A percentile compares a stretch with the other conserved stretches of the same genome.
phyloP scores from a whole-genome alignment of 2,113 vertebrate genomes.

The Laticauda laticaudata region DNA sequence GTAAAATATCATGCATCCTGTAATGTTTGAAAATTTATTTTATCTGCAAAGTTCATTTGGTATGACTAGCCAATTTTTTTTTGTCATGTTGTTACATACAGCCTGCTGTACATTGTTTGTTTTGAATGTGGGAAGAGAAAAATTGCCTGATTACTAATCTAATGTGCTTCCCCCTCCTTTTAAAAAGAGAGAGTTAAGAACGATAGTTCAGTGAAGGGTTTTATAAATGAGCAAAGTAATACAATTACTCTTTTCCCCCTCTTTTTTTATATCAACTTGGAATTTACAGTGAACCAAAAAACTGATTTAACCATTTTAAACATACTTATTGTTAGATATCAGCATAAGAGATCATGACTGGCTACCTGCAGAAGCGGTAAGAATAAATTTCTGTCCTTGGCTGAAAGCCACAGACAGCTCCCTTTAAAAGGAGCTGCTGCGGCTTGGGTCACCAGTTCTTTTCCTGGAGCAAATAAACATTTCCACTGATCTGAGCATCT shows the following conservation, averaged over 20 bases:
- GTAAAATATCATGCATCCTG: constrained; percentile 15
- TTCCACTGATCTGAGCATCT: too few relatives aligned
- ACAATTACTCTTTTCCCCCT: neutral
- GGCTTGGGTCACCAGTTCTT: too few relatives aligned
- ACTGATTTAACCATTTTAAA: neutral
- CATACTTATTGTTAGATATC: too few relatives aligned
- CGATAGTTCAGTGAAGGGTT: neutral
- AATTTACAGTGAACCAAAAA: neutral
- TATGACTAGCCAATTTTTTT: neutral
- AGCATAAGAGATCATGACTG: too few relatives aligned
- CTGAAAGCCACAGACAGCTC: too few relatives aligned
- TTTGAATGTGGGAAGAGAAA: neutral
- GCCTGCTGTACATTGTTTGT: neutral
- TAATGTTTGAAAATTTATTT: neutral
- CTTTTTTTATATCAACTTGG: neutral
- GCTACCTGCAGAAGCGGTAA: too few relatives aligned
- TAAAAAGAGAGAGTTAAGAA: too few relatives aligned
- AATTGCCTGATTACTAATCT: neutral
- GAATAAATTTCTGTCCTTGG: too few relatives aligned
- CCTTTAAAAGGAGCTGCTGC: too few relatives aligned
- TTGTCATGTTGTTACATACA: neutral
- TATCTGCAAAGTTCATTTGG: neutral
- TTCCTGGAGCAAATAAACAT: too few relatives aligned
- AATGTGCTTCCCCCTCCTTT: neutral
- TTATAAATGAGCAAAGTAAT: constrained; percentile 8